Conservation (phyloP, 2,113 vertebrate genomes). For the Colinus virginianus region DNA sequence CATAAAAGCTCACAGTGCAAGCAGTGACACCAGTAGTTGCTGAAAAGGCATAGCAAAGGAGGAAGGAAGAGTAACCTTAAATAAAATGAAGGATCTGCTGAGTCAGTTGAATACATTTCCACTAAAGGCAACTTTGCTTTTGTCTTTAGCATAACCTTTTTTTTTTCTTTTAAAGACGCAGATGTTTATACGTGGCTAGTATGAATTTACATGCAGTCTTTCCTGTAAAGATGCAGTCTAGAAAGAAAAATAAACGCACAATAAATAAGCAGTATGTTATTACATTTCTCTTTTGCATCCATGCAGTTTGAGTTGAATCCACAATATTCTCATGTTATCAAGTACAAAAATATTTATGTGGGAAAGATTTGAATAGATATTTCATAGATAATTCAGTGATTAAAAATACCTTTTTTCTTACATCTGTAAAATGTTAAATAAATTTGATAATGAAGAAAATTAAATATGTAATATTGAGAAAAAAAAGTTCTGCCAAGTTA, state of each 20-base stretch:
- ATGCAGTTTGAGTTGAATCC: not conserved
- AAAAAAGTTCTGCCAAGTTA: not conserved
- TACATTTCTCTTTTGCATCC: not conserved
- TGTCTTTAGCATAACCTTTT: not conserved
- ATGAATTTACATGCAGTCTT: not conserved
- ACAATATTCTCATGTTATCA: not conserved
- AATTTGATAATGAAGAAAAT: not conserved
- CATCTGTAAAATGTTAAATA: not conserved
- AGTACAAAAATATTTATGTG: not conserved
- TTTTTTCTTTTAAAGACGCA: not conserved
- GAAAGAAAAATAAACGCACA: not conserved
- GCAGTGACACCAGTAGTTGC: not conserved
- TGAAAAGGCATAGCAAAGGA: not conserved
- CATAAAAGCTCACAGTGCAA: not conserved
- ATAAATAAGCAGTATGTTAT: not conserved
- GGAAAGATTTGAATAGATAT: not conserved
- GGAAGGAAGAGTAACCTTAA: not conserved
- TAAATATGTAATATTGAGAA: not conserved
- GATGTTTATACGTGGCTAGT: not conserved
- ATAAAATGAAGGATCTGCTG: not conserved
- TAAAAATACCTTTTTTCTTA: not conserved
- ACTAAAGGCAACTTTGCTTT: not conserved
- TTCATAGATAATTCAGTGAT: not conserved
- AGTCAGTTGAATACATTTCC: not conserved
- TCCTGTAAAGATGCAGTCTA: not conserved